Evolutionary conservation across 2,888 invertebrate genomes (phyloP), one percentile per base, ranked within the genome.

Genomic region (Apomyelois bistriatella): DNA sequence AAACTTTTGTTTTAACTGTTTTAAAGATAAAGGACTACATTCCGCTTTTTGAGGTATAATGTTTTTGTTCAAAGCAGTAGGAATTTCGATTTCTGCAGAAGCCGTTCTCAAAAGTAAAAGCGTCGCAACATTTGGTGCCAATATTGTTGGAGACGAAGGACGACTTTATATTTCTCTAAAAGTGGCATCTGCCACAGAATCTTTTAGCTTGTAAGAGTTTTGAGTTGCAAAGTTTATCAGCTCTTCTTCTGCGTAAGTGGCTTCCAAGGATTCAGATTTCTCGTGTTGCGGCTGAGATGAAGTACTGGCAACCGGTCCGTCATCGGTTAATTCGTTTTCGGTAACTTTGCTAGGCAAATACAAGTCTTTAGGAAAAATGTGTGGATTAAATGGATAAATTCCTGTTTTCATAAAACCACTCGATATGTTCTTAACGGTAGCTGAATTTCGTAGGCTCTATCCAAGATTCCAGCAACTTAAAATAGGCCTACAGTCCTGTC

Each of bases 391-490:
- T 15, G 56, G 54, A 55, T 32, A 55, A 55, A 56, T 56, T 53
- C 56, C 54, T 41, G 36, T 56, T 61, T 57, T 62, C 17, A 55
- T 40, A 53, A 62, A 63, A 41, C 61, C 61, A 54, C 52, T 58
- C 28, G 56, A 56, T 42, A 57, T 58, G 46, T 57, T 64, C 42
- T 52, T 32, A 47, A 58, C 54, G 4, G 52, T 56, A 22, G 68
- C 70, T 55, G 62, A 63, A 59, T 58, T 40, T 56, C 36, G 59
- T 66, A 68, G 12, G 69, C 72, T 58, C 59, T 55, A 32, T 54
- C 58, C 58, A 72, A 66, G 35, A 72, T 48, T 38, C 53, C 53
- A 46, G 59, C 62, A 54, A 73, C 59, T 55, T 72, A 63, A 51
- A 53, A 64, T 37, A 58, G 59, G 13, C 63, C 65, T 30, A 70